Evolutionary conservation across 2,888 invertebrate genomes (phyloP).

Genomic region (Abrostola tripartita): DNA sequence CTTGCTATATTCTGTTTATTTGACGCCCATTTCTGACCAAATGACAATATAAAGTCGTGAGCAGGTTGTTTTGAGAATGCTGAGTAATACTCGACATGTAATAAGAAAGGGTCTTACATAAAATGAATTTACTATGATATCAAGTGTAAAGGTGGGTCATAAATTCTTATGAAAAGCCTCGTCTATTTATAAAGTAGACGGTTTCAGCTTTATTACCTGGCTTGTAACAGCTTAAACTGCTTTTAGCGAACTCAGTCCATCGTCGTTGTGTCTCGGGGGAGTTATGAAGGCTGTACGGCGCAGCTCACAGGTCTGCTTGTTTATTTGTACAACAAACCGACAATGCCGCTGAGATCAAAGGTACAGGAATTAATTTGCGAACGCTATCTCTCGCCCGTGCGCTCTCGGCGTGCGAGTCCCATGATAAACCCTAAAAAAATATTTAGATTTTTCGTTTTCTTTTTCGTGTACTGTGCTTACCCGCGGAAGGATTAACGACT

Average conservation of each 20-base stretch:
- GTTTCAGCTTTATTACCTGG: constrained; percentile 61
- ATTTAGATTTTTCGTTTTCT: constrained; percentile 63
- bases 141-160: constrained; percentile 41
- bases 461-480: constrained; percentile 19
- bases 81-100: constrained; percentile 50
- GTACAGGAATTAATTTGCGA: constrained; percentile 82
- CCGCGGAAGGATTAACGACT: constrained; percentile 33
- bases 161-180: constrained; percentile 49
- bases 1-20: constrained; percentile 46
- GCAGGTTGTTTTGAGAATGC: constrained; percentile 43
- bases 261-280: constrained; percentile 62
- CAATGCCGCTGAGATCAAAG: constrained; percentile 82
- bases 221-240: constrained; percentile 68
- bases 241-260: constrained; percentile 62
- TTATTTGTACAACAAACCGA: constrained; percentile 81
- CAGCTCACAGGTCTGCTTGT: constrained; percentile 58
- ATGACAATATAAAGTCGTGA: constrained; percentile 41
- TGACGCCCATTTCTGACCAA: constrained; percentile 22
- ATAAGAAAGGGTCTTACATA: constrained; percentile 45
- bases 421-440: constrained; percentile 69
- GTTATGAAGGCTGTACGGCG: constrained; percentile 61
- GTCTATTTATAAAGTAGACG: constrained; percentile 45
- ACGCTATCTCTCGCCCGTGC: constrained; percentile 70
- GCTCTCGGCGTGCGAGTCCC: constrained; percentile 53
- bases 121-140: constrained; percentile 46